Base-by-base conservation (phyloP, 53 echinoderm and acorn worm species). In the Henricia sp. region DNA sequence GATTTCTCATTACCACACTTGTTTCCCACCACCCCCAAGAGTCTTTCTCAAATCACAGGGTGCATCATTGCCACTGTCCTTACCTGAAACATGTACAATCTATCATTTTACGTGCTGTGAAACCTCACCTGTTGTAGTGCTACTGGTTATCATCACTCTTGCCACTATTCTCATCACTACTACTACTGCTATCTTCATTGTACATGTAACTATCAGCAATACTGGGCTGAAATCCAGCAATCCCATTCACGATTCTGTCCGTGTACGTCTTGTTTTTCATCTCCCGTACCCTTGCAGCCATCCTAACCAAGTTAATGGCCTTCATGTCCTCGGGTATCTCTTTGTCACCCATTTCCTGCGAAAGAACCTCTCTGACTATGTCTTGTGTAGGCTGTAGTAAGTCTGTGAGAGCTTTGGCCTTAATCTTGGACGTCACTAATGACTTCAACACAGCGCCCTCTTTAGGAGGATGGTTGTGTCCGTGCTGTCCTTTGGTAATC, bases 301-400 rank as follows among this genome's bases (percentile, higher is more conserved):
- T 80, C 63, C 80, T 33, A 12, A 50, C 63, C 50, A 80, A 37
- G 64, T 80, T 80, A 35, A 44, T 35, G 0, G 80, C 64, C 62
- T 60, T 80, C 80, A 80, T 21, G n/a, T 40, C 12, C 14, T 46
- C 13, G 29, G 21, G 63, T 14, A 12, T 39, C 12, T 44, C 44
- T 50, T 80, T 32, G 35, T 80, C 58, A 2, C 48, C 16, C 21
- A 33, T 35, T 34, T 80, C 37, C 65, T 64, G 80, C 23, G 46
- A 43, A 28, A 80, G 80, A 20, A 80, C 80, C 32, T 80, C 63
- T 19, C 42, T 63, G 12, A 80, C 80, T 29, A 80, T 80, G 17
- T 80, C 80, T 25, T 23, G 28, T 0, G 80, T 58, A 0, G 80
- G 80, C 48, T 63, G 43, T 24, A 25, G 14, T 30, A 64, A 34